These are phyloP conservation scores for Batillaria attramentaria DNA, from an alignment of 1,140 invertebrate genomes.

Conservation along the genomic window DNA sequence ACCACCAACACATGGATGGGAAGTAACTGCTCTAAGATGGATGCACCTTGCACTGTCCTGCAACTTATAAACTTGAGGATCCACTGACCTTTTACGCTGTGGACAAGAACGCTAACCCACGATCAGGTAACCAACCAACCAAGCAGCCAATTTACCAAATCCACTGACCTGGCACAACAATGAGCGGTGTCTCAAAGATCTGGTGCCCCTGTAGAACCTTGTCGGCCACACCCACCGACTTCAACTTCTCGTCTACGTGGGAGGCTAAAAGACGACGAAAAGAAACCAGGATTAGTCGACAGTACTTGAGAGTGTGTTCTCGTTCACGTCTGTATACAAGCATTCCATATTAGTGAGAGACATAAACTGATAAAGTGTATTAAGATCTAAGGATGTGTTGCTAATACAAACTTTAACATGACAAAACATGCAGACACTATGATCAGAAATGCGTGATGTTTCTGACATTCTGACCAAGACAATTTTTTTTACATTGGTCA, in stretches of 20 bases:
- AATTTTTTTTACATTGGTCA: too few species aligned
- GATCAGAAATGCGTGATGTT: too few species aligned
- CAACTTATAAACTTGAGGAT: too few species aligned
- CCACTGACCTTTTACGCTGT: too few species aligned
- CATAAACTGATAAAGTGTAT: background rate
- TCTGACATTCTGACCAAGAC: too few species aligned
- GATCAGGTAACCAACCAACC: background rate
- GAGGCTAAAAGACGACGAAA: constrained; percentile 64
- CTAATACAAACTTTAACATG: too few species aligned
- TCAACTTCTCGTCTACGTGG: constrained; percentile 71
- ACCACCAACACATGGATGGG: too few species aligned
- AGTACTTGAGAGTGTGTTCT: background rate
- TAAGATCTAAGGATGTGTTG: too few species aligned
- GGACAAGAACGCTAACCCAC: background rate
- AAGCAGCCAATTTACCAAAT: background rate
- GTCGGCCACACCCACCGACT: constrained; percentile 71
- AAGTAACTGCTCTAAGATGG: too few species aligned
- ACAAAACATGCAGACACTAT: too few species aligned
- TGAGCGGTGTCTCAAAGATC: constrained; percentile 72
- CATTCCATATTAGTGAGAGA: background rate
- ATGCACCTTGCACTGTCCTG: too few species aligned
- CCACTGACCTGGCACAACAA: constrained; percentile 72
- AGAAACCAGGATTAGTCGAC: too few species aligned
- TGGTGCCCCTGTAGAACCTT: constrained; percentile 68
- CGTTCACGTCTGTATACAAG: background rate